phyloP scores from a whole-genome alignment of 2,888 invertebrate genomes.

The Plebejus anna region DNA sequence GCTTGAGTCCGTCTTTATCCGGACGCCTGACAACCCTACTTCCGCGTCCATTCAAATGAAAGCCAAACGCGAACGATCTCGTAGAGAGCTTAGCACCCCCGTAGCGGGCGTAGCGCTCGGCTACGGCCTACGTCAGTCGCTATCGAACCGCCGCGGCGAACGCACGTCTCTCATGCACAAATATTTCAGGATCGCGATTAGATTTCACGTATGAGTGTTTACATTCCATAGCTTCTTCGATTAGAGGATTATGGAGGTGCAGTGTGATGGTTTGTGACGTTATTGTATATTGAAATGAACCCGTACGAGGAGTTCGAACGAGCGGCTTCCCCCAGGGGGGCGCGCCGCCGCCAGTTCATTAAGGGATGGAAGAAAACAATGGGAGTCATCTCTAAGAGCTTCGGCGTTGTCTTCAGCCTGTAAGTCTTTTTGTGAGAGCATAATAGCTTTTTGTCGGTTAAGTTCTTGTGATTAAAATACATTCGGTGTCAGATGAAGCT shows the following conservation, averaged over 20 bases:
- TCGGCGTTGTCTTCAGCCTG: slow-evolving; percentile 90
- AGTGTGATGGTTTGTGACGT: slow-evolving; percentile 54
- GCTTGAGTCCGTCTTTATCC: too few relatives aligned
- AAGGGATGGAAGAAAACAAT: slow-evolving; percentile 80
- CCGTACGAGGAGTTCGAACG: slow-evolving; percentile 68
- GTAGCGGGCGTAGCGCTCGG: slow-evolving; percentile 58
- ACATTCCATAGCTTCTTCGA: slow-evolving; percentile 27
- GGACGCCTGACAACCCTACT: neutral
- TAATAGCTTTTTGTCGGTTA: neutral
- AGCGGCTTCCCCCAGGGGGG: slow-evolving; percentile 69
- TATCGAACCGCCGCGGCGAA: slow-evolving; percentile 49
- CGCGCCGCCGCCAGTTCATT: slow-evolving; percentile 75
- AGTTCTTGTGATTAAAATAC: neutral
- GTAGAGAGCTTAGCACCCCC: slow-evolving; percentile 66
- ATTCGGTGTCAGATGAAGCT: neutral
- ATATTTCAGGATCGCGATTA: slow-evolving; percentile 19
- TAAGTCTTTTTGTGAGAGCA: slow-evolving; percentile 71
- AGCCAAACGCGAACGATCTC: neutral
- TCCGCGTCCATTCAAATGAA: neutral
- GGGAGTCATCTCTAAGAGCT: slow-evolving; percentile 88
- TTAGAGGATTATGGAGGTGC: slow-evolving; percentile 31
- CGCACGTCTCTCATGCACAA: slow-evolving; percentile 49
- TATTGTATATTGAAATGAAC: slow-evolving; percentile 59
- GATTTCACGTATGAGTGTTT: slow-evolving; percentile 8
- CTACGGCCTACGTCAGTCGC: slow-evolving; percentile 54